Percentiles rank a stretch among this genome's conserved stretches.
These are phyloP conservation scores for Pangasius djambal DNA, from an alignment of 2,797 vertebrate genomes.

Conservation along the genomic window DNA sequence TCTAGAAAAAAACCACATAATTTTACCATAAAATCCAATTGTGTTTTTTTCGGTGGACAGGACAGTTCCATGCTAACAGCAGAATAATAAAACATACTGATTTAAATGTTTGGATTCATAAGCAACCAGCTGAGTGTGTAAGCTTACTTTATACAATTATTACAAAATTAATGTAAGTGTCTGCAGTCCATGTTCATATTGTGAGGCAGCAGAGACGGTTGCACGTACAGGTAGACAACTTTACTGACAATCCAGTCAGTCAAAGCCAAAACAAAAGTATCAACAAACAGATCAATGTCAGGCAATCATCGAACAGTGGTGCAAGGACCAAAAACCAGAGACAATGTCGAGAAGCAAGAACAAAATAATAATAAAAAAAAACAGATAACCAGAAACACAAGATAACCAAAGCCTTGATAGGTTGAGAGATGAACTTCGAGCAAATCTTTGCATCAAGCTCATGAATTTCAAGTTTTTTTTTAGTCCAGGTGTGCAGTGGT, in stretches of 20 bases:
- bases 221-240: too few species aligned
- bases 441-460: too few species aligned
- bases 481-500: too few species aligned
- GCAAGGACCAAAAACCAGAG: neutral
- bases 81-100: neutral
- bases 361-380: neutral
- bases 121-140: neutral
- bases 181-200: too few species aligned
- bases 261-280: neutral
- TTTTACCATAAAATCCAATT: neutral
- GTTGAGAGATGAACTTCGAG: too few species aligned
- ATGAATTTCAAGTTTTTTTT: too few species aligned
- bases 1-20: neutral
- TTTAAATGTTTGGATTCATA: neutral
- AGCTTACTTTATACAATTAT: too few species aligned
- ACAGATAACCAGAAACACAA: too few species aligned
- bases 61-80: neutral
- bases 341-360: neutral
- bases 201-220: too few species aligned
- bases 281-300: neutral
- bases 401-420: too few species aligned
- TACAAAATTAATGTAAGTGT: too few species aligned
- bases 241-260: neutral
- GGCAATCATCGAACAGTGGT: neutral
- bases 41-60: neutral